These are phyloP conservation scores for Antigone vipio DNA, from an alignment of 2,113 vertebrate species.

Conservation along the genomic window DNA sequence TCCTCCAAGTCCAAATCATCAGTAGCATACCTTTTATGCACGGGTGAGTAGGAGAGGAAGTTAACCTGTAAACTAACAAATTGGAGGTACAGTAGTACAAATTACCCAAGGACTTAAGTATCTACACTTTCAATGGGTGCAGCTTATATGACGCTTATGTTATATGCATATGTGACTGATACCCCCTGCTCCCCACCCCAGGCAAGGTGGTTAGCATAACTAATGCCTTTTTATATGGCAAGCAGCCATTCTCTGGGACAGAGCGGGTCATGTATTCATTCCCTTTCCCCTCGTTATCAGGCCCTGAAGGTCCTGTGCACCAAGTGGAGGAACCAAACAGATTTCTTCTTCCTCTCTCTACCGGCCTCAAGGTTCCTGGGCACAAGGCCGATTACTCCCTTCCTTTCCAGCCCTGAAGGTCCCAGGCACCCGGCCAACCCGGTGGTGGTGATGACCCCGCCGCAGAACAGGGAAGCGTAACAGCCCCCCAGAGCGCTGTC, in stretches of 20 bases:
- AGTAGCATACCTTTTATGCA: background rate
- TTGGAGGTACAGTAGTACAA: background rate
- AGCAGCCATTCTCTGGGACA: background rate
- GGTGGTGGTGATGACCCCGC: rapidly evolving
- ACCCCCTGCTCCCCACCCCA: background rate
- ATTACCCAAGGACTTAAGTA: background rate
- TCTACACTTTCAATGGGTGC: background rate
- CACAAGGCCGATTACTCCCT: rapidly evolving
- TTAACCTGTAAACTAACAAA: background rate
- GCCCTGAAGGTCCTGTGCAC: background rate
- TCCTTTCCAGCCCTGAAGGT: rapidly evolving
- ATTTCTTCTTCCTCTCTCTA: background rate
- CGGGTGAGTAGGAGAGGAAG: background rate
- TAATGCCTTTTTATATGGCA: rapidly evolving
- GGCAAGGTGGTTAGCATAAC: background rate
- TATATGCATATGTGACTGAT: rapidly evolving
- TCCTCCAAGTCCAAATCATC: background rate
- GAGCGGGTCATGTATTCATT: rapidly evolving
- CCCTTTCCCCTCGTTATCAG: background rate
- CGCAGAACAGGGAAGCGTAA: rapidly evolving
- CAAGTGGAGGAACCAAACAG: background rate
- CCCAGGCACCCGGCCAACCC: rapidly evolving
- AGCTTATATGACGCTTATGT: background rate
- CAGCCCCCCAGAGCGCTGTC: background rate
- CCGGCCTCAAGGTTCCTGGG: no score